Conservation (phyloP, 30 jellyfish, hydroid and myxozoan species). For the Cassiopea andromeda region DNA sequence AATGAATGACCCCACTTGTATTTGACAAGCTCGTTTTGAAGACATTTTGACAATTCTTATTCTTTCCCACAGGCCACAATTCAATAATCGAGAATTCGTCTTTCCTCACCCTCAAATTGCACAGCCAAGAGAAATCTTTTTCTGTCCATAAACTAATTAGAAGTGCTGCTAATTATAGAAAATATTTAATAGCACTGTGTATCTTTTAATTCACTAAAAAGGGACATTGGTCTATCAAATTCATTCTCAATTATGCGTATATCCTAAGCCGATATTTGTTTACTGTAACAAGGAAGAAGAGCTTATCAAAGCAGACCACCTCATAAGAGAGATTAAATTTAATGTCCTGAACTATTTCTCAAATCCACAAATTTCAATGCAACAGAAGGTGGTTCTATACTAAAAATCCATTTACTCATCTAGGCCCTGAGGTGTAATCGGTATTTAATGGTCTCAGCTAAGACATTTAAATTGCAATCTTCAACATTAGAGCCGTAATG, state of each 20-base stretch:
- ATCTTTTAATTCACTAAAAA: neutral
- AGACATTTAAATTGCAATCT: too few species aligned
- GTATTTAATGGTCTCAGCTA: neutral
- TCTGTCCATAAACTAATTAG: neutral
- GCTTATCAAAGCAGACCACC: conserved; percentile 10
- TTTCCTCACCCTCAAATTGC: neutral
- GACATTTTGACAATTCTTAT: neutral
- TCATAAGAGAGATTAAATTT: neutral
- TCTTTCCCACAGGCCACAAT: neutral
- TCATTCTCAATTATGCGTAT: neutral
- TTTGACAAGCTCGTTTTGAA: neutral
- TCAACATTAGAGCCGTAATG: too few species aligned
- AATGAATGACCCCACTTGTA: too few species aligned
- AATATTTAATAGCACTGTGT: neutral
- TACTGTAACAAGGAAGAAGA: neutral
- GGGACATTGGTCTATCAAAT: neutral
- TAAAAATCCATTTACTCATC: neutral
- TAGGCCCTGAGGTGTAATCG: neutral
- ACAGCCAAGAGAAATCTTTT: neutral
- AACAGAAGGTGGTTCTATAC: neutral
- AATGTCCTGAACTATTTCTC: neutral
- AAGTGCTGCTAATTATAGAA: neutral
- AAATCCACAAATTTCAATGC: neutral
- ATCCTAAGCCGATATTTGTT: neutral
- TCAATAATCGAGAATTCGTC: neutral